These are phyloP conservation scores for Tachina fera DNA, from an alignment of 2,888 invertebrate genomes.

Conservation along the genomic window DNA sequence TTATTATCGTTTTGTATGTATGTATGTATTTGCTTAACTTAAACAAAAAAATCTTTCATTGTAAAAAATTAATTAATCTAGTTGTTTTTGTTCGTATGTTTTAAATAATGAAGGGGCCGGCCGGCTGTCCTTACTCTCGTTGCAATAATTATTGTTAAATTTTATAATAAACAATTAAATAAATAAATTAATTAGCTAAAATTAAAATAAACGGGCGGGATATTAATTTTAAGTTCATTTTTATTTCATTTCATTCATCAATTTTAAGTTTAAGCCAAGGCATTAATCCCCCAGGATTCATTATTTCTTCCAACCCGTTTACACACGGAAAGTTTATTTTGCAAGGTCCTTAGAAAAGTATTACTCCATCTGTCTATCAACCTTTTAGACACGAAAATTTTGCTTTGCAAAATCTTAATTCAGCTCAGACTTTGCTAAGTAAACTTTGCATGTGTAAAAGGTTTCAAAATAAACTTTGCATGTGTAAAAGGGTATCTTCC, in stretches of 20 bases:
- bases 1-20: constrained; percentile 16
- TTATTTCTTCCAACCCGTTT: not conserved
- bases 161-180: constrained; percentile 23
- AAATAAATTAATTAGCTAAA: constrained; percentile 65
- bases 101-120: constrained; percentile 5
- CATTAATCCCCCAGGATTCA: constrained; percentile 45
- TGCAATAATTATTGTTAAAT: constrained; percentile 60
- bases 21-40: constrained; percentile 1
- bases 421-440: no score
- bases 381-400: no score
- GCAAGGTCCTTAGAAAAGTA: no score
- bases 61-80: constrained; percentile 34
- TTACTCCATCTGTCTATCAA: no score
- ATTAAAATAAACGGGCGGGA: constrained; percentile 75
- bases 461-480: no score
- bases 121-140: constrained; percentile 58
- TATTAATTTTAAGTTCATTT: constrained; percentile 57
- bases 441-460: no score
- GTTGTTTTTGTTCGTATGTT: constrained; percentile 15
- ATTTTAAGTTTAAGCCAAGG: constrained; percentile 33
- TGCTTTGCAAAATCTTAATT: no score
- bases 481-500: no score
- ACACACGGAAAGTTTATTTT: not conserved
- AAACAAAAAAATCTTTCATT: constrained; percentile 15
- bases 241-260: constrained; percentile 15